Base-by-base conservation (phyloP, 2,888 invertebrate genomes). In the Octonoba sinensis region DNA sequence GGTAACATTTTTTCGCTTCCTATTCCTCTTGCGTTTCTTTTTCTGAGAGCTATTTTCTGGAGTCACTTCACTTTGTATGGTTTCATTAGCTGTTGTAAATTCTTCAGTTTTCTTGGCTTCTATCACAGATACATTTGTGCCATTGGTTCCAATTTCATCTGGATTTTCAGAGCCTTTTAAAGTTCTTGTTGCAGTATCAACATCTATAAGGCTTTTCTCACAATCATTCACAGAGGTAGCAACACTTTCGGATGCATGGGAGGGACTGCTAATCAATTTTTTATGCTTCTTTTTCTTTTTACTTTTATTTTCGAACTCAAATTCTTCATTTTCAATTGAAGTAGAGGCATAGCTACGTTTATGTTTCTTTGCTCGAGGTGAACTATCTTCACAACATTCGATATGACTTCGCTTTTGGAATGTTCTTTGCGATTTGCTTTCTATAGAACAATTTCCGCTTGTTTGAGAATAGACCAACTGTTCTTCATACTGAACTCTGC, bases 21-120 rank as follows among this genome's bases (percentile, higher is more conserved):
- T 71, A n/a, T 47, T 46, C 20, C 77, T 54, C 11, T 71, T 65
- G 1, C 77, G 57, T 36, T 74, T 74, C 16, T 47, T 65, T 62
- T 77, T 77, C 16, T 77, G 70, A 20, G 69, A 69, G 20, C 44
- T 18, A 44, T n/a, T 62, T 12, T 46, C 46, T 6, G 0, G 36
- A 12, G 4, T 18, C 18, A 56, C 64, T 64, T 62, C 62, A 22
- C 15, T 13, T 47, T 22, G 13, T 16, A 11, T 4, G 18, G 16
- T 16, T 22, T 47, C 44, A 20, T 6, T 56, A 49, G 3, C 12
- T 51, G 24, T 24, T 22, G 24, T 49, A 27, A 4, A n/a, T 24
- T 18, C 6, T 13, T 51, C 49, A 46, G 12, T 62, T n/a, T 11
- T 6, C 15, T 36, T 36, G 18, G 8, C 0, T 16, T 36, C 44